Evolutionary conservation across 2,113 vertebrate genomes (phyloP).

Genomic region (Actinemys pallida): DNA sequence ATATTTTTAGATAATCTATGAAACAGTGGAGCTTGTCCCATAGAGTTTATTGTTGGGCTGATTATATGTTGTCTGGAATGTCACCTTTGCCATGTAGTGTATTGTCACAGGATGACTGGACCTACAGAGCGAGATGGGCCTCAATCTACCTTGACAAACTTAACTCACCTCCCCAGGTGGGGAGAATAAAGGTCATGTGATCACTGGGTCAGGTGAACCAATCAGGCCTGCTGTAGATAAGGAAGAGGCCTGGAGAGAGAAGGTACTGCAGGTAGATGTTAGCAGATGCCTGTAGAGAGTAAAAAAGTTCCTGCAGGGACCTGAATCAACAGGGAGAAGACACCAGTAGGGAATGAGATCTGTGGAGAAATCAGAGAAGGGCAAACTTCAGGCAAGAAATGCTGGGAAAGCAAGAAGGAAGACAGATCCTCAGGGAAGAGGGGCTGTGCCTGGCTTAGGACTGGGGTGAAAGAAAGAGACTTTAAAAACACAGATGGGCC

Average conservation of each 20-base stretch:
- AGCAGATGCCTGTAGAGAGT: not conserved
- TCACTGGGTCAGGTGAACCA: not conserved
- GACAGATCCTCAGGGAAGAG: not conserved
- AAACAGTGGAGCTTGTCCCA: rapidly evolving
- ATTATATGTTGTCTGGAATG: not conserved
- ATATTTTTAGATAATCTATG: not conserved
- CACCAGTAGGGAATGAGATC: not conserved
- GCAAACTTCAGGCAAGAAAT: not conserved
- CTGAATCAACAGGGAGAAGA: not conserved
- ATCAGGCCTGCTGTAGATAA: not conserved
- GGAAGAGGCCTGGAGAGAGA: not conserved
- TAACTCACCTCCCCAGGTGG: not conserved
- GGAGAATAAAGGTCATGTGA: not conserved
- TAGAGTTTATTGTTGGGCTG: rapidly evolving
- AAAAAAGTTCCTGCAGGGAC: not conserved
- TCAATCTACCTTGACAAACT: not conserved
- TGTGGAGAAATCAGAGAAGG: not conserved
- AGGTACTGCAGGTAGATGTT: not conserved
- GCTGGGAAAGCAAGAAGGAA: not conserved
- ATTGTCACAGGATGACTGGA: not conserved
- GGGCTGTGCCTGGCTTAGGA: not conserved
- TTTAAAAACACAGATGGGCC: not conserved
- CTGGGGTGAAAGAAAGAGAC: not conserved
- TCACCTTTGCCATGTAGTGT: not conserved
- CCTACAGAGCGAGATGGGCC: not conserved